Evolutionary conservation across 1,140 invertebrate species (phyloP).

Genomic region (Drosophila nasuta): DNA sequence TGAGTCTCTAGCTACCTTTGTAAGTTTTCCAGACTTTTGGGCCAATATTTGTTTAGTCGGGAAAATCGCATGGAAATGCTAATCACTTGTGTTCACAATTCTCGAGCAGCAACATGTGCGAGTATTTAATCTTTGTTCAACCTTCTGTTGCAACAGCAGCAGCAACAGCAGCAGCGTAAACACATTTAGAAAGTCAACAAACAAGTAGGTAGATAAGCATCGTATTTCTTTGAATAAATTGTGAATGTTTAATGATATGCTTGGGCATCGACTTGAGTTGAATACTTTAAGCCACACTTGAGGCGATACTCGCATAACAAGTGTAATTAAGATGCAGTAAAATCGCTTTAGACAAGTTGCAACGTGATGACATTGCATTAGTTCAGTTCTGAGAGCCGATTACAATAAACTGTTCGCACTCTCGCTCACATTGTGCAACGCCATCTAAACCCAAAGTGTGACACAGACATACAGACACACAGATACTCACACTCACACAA

Average conservation of each 20-base stretch:
- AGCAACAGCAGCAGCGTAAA: conserved; percentile 38
- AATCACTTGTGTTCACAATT: conserved; percentile 69
- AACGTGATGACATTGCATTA: conserved; percentile 19
- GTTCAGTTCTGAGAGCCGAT: conserved; percentile 46
- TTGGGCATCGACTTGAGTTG: not conserved
- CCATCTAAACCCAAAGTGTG: conserved; percentile 32
- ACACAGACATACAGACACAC: conserved; percentile 39
- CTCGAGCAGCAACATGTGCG: conserved; percentile 14
- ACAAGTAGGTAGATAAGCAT: conserved; percentile 2
- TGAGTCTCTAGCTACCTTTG: not conserved
- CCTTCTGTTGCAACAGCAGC: conserved; percentile 23
- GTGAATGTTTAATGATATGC: not conserved
- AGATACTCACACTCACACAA: conserved; percentile 37
- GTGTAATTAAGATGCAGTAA: conserved; percentile 23
- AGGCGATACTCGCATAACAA: conserved; percentile 1
- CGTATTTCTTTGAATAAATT: conserved; percentile 1
- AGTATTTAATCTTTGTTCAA: conserved; percentile 36
- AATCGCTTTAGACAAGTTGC: conserved; percentile 24
- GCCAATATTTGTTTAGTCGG: conserved; percentile 65
- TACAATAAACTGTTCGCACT: conserved; percentile 72
- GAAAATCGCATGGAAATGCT: conserved; percentile 73
- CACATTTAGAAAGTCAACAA: conserved; percentile 46
- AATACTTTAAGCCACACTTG: not conserved
- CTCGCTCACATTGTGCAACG: conserved; percentile 37
- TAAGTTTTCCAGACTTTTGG: not conserved